A percentile compares a stretch with the other conserved stretches of the same genome.
phyloP scores from a whole-genome alignment of 2,797 vertebrate genomes.

The Yasuhikotakia modesta region DNA sequence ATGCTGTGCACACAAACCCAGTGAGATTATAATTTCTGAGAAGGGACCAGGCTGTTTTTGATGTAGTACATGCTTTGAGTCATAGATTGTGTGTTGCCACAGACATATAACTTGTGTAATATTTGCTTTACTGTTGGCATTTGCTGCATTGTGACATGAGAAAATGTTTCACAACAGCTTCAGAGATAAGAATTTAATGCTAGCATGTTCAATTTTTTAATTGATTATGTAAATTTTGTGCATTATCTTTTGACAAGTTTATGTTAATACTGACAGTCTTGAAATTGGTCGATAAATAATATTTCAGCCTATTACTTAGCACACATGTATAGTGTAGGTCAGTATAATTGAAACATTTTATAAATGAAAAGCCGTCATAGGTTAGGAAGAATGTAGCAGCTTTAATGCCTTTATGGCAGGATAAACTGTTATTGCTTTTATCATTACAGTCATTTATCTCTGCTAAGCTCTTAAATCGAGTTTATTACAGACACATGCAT shows the following conservation, averaged over 20 bases:
- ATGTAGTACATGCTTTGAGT: neutral
- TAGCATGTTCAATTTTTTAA: no score
- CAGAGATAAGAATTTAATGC: no score
- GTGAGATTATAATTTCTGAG: slow-evolving; percentile 11
- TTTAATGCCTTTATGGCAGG: neutral
- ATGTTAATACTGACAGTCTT: neutral
- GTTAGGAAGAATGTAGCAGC: neutral
- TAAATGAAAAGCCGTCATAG: neutral
- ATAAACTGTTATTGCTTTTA: slow-evolving; percentile 7
- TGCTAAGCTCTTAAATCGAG: neutral
- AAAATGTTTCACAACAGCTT: no score
- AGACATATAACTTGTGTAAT: no score
- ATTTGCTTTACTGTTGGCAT: no score
- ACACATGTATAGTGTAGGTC: neutral
- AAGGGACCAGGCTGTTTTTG: no score
- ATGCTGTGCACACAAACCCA: slow-evolving; percentile 8
- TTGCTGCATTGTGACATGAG: no score
- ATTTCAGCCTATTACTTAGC: neutral
- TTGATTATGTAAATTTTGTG: no score
- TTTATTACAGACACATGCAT: neutral
- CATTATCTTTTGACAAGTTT: no score
- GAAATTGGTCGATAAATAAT: neutral
- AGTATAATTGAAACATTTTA: neutral
- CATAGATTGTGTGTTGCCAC: neutral
- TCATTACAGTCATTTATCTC: neutral